Evolutionary conservation across 2,888 invertebrate species (phyloP), one percentile per base, ranked within the genome.

Genomic region (Xestia xanthographa): DNA sequence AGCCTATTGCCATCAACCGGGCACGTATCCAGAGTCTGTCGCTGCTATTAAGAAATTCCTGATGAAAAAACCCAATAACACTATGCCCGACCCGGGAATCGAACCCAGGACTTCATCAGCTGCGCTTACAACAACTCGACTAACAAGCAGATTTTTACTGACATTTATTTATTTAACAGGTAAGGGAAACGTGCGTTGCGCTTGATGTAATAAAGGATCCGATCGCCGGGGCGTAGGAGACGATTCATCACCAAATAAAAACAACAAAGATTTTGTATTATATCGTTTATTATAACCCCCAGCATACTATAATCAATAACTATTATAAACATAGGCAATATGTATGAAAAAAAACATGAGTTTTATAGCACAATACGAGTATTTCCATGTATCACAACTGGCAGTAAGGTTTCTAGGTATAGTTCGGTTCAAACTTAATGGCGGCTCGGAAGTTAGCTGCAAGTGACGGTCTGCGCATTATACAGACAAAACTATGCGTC

Each of bases 261-360:
- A 73, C 41, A 58, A 58, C 6, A 22, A 17, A 53, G 2, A 11
- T 22, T 65, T 58, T 69, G 50, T 65, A 62, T 81, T 73, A 77
- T 78, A 81, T 91, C 86, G 89, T 94, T 94, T 93, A 93, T 92
- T 93, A 87, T 90, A 92, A 91, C 82, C 87, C 86, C 89, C 84
- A 88, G 87, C 89, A 88, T 90, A 83, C 82, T 90, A 86, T 89
- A 84, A 79, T 88, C 77, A 87, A 88, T 90, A 87, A 91, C 87
- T 89, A 86, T 81, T 79, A 87, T 73, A 85, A 87, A 80, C 78
- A 66, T 81, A 83, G 74, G 66, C 80, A 81, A 81, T 66, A 66
- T 66, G 60, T 74, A 72, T 75, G 56, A 75, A 82, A 79, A 38
- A 79, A 74, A 68, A 72, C 48, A 77, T 76, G 63, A 68, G 62